These are phyloP conservation scores for Eustalomyia histrio DNA, from an alignment of 2,888 invertebrate species.

Conservation along the genomic window DNA sequence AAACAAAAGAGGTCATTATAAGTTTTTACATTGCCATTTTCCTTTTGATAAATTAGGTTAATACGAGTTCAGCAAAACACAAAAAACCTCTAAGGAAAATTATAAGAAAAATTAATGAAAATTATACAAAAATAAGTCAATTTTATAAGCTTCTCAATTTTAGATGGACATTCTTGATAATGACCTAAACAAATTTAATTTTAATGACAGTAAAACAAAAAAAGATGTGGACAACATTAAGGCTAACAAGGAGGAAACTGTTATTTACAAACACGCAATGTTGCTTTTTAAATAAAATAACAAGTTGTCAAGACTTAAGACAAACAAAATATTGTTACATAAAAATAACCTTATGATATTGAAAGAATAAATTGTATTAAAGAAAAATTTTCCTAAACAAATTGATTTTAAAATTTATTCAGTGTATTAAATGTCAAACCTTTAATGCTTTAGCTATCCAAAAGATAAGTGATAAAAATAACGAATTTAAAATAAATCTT, in stretches of 20 bases:
- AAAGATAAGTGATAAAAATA: no score
- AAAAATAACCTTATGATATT: no score
- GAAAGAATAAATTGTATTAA: no score
- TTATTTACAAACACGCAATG: background rate
- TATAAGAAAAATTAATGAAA: slow-evolving; percentile 7
- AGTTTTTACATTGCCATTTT: background rate
- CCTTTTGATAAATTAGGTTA: background rate
- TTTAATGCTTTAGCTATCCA: no score
- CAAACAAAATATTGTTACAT: background rate
- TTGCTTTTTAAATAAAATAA: background rate
- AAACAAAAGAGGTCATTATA: background rate
- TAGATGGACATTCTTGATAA: background rate
- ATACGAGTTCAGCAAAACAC: background rate
- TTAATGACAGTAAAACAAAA: background rate
- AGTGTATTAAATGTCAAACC: no score
- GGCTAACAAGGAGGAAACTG: background rate
- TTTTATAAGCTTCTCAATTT: background rate
- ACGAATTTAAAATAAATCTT: no score
- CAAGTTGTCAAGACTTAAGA: background rate
- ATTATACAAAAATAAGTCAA: background rate
- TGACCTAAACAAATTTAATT: background rate
- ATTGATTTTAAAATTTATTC: no score
- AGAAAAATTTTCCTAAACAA: no score
- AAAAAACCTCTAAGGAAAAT: slow-evolving; percentile 1
- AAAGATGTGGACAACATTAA: background rate